Evolutionary conservation across 2,888 invertebrate genomes (phyloP).

Genomic region (Uropetala carovei): DNA sequence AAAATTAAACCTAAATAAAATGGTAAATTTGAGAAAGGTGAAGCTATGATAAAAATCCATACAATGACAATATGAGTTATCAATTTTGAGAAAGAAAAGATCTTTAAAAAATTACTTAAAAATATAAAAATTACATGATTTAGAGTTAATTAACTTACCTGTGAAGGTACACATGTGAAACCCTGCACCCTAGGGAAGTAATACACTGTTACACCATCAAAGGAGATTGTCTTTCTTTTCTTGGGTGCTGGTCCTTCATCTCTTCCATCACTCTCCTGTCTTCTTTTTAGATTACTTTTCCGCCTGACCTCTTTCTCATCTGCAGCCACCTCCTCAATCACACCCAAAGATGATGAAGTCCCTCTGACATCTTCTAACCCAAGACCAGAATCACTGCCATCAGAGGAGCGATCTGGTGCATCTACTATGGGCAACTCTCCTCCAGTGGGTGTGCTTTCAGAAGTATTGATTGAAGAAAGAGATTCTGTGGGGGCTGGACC

Average conservation of each 20-base stretch:
- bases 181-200: slow-evolving; percentile 96
- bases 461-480: neutral
- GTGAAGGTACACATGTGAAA: slow-evolving; percentile 92
- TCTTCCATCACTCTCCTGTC: slow-evolving; percentile 74
- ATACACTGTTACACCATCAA: slow-evolving; percentile 94
- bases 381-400: slow-evolving; percentile 90
- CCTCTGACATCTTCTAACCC: slow-evolving; percentile 79
- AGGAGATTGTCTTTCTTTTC: slow-evolving; percentile 89
- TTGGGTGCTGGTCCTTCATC: slow-evolving; percentile 75
- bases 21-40: too few species aligned
- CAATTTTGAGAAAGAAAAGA: too few species aligned
- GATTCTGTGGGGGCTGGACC: neutral
- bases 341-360: slow-evolving; percentile 32
- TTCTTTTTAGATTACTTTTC: slow-evolving; percentile 85
- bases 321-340: neutral
- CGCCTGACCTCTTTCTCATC: slow-evolving; percentile 15
- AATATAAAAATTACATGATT: too few species aligned
- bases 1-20: too few species aligned
- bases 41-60: too few species aligned
- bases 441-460: neutral
- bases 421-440: slow-evolving; percentile 60
- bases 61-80: too few species aligned
- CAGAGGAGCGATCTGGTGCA: slow-evolving; percentile 77
- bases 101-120: too few species aligned
- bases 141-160: slow-evolving; percentile 70